phyloP scores from a whole-genome alignment of 2,888 invertebrate genomes.

The Stegana nigrithorax region DNA sequence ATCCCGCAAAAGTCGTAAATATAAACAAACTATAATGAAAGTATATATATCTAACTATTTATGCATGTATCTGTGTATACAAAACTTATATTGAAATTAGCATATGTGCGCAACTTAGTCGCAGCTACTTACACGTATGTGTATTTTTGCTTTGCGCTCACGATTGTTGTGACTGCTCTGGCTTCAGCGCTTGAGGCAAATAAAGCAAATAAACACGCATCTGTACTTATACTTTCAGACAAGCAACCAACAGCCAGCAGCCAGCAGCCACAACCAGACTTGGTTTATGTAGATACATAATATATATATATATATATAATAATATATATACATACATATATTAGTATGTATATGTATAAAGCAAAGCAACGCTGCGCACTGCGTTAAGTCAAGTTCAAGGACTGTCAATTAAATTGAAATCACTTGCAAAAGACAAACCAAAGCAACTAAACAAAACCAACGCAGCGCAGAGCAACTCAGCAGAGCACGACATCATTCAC shows the following conservation, averaged over 20 bases:
- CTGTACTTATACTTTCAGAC: too few relatives aligned
- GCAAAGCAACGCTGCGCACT: slow-evolving; percentile 33
- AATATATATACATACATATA: slow-evolving; percentile 6
- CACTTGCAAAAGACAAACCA: slow-evolving; percentile 53
- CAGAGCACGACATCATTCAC: neutral
- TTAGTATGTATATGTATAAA: neutral
- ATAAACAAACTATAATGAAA: neutral
- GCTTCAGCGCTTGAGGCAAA: too few relatives aligned
- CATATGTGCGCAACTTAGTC: too few relatives aligned
- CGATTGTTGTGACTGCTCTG: too few relatives aligned
- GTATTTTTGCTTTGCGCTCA: too few relatives aligned
- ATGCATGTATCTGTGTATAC: neutral
- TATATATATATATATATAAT: slow-evolving; percentile 9
- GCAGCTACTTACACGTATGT: too few relatives aligned
- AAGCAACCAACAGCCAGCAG: too few relatives aligned
- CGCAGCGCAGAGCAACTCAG: neutral
- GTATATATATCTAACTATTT: neutral
- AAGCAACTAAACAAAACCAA: slow-evolving; percentile 26
- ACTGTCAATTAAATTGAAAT: slow-evolving; percentile 65
- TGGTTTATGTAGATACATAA: neutral
- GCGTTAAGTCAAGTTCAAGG: slow-evolving; percentile 65
- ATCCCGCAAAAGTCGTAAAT: neutral
- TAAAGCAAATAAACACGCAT: too few relatives aligned
- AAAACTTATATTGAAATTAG: too few relatives aligned
- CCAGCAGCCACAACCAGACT: slow-evolving; percentile 1